Evolutionary conservation across 1,140 invertebrate genomes (phyloP).

Genomic region (Lucilia cuprina): DNA sequence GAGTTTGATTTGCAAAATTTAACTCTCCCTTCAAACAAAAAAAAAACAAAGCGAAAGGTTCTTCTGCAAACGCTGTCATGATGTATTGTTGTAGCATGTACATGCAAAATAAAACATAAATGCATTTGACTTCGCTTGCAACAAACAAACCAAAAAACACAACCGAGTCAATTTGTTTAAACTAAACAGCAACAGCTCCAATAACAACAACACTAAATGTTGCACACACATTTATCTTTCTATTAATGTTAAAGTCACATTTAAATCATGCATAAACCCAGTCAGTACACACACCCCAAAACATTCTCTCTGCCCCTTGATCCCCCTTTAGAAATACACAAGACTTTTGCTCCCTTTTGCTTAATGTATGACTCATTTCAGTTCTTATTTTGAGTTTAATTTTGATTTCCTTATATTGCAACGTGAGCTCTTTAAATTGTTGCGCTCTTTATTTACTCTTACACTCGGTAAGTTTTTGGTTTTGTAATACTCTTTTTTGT

Average conservation of each 20-base stretch:
- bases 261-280: not conserved
- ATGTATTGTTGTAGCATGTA: not conserved
- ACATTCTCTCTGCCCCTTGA: not conserved
- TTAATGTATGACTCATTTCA: not conserved
- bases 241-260: constrained; percentile 10
- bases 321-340: not conserved
- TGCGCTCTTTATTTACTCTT: not conserved
- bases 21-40: not conserved
- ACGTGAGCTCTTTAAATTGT: not conserved
- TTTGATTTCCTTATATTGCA: not conserved
- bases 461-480: not conserved
- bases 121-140: constrained; percentile 28
- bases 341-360: not conserved
- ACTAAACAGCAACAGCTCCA: constrained; percentile 12
- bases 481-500: not conserved
- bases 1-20: too few relatives aligned
- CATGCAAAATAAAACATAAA: not conserved
- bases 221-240: constrained; percentile 5
- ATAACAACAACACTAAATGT: constrained; percentile 6
- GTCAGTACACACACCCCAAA: not conserved
- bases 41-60: not conserved
- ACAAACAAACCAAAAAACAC: not conserved
- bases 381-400: not conserved
- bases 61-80: too few relatives aligned
- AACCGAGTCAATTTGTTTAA: constrained; percentile 24